Percentiles rank a stretch among this genome's conserved stretches.
These are phyloP conservation scores for Chloromyia formosa DNA, from an alignment of 2,888 invertebrate species.

Conservation along the genomic window DNA sequence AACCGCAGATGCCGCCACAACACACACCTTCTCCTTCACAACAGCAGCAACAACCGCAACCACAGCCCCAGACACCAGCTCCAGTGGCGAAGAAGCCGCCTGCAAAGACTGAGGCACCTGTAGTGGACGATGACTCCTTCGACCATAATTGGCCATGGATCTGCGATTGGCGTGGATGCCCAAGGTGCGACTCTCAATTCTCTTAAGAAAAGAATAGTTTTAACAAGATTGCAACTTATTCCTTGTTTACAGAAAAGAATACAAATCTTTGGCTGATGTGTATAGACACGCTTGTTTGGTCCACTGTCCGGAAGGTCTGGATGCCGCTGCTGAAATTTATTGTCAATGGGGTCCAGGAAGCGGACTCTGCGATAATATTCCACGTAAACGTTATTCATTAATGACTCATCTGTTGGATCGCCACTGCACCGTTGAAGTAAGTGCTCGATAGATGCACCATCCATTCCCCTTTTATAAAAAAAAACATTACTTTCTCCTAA, in stretches of 20 bases:
- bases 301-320: conserved; percentile 78
- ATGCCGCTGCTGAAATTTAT: conserved; percentile 75
- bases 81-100: background rate
- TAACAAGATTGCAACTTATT: background rate
- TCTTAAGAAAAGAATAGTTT: too few species aligned
- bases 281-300: conserved; percentile 86
- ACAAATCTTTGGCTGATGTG: conserved; percentile 79
- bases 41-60: conserved; percentile 13
- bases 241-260: conserved; percentile 67
- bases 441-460: background rate
- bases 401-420: conserved; percentile 97
- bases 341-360: conserved; percentile 82
- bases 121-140: conserved; percentile 54
- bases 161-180: conserved; percentile 95
- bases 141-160: conserved; percentile 69
- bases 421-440: conserved; percentile 85
- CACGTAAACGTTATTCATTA: conserved; percentile 89
- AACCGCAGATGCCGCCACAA: conserved; percentile 11
- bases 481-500: background rate
- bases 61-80: conserved; percentile 42
- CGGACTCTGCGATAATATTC: conserved; percentile 84
- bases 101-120: background rate
- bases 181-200: conserved; percentile 65
- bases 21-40: background rate
- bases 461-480: background rate